A percentile compares a stretch with the other conserved stretches of the same genome.
phyloP scores from a whole-genome alignment of 2,888 invertebrate species.

The Napeogenes inachia region DNA sequence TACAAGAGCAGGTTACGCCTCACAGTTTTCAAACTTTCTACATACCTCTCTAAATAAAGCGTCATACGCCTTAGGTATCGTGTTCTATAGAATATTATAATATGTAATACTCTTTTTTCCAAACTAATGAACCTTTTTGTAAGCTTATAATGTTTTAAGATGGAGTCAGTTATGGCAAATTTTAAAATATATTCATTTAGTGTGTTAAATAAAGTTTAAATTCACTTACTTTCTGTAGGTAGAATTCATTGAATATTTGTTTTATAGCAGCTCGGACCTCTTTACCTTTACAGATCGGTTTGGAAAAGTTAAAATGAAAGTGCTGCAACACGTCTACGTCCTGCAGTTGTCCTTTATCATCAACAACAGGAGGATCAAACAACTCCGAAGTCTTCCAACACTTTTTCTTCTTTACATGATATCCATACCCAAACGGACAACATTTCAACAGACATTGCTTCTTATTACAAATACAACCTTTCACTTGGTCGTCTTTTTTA shows the following conservation, averaged over 20 bases:
- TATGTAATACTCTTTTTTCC: no score
- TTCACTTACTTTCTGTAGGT: constrained; percentile 45
- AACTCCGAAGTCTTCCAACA: constrained; percentile 38
- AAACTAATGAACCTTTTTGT: no score
- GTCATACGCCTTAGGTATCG: no score
- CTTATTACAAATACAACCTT: constrained; percentile 46
- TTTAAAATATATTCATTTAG: no score
- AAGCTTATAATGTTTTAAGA: no score
- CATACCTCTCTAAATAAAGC: no score
- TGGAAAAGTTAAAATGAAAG: constrained; percentile 47
- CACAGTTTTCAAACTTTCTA: no score
- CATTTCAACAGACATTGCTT: constrained; percentile 50
- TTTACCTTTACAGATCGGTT: constrained; percentile 38
- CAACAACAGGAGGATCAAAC: constrained; percentile 49
- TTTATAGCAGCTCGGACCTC: constrained; percentile 36
- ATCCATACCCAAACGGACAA: constrained; percentile 48
- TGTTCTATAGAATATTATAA: no score
- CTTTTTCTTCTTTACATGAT: constrained; percentile 27
- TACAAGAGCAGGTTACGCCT: no score
- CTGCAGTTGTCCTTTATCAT: constrained; percentile 33
- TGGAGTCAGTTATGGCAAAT: no score
- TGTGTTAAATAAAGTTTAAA: background rate
- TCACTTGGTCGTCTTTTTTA: constrained; percentile 33
- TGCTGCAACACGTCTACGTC: constrained; percentile 36
- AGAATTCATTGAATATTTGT: constrained; percentile 27